Evolutionary conservation across 2,797 vertebrate species (phyloP).

Genomic region (Eulemur coronatus): DNA sequence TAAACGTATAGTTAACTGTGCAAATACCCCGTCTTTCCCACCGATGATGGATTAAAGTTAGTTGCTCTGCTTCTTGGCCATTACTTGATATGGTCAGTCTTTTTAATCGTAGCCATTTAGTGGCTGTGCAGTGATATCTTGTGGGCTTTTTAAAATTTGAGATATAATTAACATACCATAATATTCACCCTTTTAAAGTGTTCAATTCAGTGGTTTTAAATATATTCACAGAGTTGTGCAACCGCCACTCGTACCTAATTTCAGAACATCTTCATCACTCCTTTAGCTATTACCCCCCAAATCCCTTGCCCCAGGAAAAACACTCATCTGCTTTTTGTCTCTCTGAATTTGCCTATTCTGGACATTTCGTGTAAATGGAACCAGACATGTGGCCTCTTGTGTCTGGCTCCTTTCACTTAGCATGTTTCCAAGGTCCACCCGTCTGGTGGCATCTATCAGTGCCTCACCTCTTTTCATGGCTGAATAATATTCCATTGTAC

Average conservation of each 20-base stretch:
- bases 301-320: background rate
- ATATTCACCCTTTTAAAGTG: background rate
- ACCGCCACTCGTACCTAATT: no score
- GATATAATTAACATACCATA: background rate
- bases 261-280: background rate
- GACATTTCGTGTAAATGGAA: background rate
- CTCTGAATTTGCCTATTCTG: background rate
- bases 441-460: accelerated
- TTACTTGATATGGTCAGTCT: no score
- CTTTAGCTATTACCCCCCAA: background rate
- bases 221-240: background rate
- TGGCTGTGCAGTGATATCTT: background rate
- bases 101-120: background rate
- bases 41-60: background rate
- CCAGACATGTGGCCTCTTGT: background rate
- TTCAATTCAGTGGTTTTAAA: background rate
- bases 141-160: background rate
- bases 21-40: background rate
- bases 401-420: background rate
- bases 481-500: background rate
- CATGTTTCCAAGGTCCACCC: background rate
- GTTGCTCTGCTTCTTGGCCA: background rate
- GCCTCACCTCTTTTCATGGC: background rate
- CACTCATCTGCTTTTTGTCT: background rate
- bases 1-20: background rate